Percentiles rank a stretch among this genome's conserved stretches.
Evolutionary conservation across 2,113 vertebrate genomes (phyloP).

Genomic region (Pelobates fuscus): DNA sequence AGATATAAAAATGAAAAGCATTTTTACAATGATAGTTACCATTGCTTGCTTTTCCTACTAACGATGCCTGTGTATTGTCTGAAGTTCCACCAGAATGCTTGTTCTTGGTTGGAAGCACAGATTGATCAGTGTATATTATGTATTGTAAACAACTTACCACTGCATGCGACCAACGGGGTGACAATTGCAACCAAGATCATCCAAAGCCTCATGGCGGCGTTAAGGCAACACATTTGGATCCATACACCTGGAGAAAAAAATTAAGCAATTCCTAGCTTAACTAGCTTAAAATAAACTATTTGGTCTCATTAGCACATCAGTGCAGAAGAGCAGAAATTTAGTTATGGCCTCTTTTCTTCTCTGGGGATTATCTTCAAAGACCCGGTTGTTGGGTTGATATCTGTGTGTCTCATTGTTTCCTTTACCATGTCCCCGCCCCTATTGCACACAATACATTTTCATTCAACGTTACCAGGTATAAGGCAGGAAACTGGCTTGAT

Average conservation of each 20-base stretch:
- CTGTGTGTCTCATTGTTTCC: slow-evolving; percentile 27
- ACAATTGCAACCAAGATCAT: slow-evolving; percentile 65
- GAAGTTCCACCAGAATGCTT: too few relatives aligned
- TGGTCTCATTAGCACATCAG: not conserved
- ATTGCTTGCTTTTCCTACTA: too few relatives aligned
- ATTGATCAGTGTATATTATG: too few relatives aligned
- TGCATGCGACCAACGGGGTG: slow-evolving; percentile 61
- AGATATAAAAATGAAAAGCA: too few relatives aligned
- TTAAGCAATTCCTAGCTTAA: not conserved
- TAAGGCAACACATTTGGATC: slow-evolving; percentile 44
- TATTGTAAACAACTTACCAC: slow-evolving; percentile 62
- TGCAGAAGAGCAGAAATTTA: not conserved
- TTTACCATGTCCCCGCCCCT: slow-evolving; percentile 20
- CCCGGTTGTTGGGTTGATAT: too few relatives aligned
- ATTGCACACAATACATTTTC: not conserved
- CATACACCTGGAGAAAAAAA: slow-evolving; percentile 54
- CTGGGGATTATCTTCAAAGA: slow-evolving; percentile 25
- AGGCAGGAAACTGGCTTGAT: slow-evolving; percentile 36
- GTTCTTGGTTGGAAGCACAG: not conserved
- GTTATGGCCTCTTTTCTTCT: slow-evolving; percentile 7
- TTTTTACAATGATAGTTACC: too few relatives aligned
- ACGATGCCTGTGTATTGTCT: too few relatives aligned
- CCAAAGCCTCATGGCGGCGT: slow-evolving; percentile 61
- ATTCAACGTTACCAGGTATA: slow-evolving; percentile 5
- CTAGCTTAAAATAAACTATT: not conserved